Percentiles rank a stretch among this genome's conserved stretches.
phyloP scores from a whole-genome alignment of 2,888 invertebrate genomes.

The Lasioglossum malachurum region DNA sequence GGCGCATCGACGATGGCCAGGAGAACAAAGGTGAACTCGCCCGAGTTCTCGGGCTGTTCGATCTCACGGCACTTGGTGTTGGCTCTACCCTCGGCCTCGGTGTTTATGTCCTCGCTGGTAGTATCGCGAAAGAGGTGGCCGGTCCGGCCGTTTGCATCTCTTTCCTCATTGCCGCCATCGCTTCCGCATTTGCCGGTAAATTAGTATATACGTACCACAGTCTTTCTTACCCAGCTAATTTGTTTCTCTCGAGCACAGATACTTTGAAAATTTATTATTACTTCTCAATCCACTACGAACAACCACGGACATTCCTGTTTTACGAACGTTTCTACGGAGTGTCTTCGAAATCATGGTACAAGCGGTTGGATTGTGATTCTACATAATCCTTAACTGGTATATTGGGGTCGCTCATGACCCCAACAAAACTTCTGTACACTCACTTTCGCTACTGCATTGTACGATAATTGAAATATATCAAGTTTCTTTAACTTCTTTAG shows the following conservation, averaged over 20 bases:
- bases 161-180: slow-evolving; percentile 96
- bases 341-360: no score
- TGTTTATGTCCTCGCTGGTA: slow-evolving; percentile 96
- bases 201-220: not conserved
- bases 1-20: slow-evolving; percentile 83
- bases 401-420: no score
- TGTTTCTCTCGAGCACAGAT: not conserved
- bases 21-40: slow-evolving; percentile 84
- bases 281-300: not conserved
- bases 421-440: no score
- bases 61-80: slow-evolving; percentile 94
- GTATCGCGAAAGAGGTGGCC: slow-evolving; percentile 93
- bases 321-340: no score
- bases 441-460: no score
- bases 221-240: not conserved
- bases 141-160: slow-evolving; percentile 97
- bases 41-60: slow-evolving; percentile 92
- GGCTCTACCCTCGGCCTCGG: slow-evolving; percentile 97
- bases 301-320: not conserved
- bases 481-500: no score
- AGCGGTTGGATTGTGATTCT: no score
- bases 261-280: not conserved
- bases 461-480: no score
- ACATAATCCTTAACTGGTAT: no score
- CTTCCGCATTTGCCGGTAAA: slow-evolving; percentile 95